phyloP scores from a whole-genome alignment of 30 jellyfish, hydroid and myxozoan species.

The Hydractinia echinata region DNA sequence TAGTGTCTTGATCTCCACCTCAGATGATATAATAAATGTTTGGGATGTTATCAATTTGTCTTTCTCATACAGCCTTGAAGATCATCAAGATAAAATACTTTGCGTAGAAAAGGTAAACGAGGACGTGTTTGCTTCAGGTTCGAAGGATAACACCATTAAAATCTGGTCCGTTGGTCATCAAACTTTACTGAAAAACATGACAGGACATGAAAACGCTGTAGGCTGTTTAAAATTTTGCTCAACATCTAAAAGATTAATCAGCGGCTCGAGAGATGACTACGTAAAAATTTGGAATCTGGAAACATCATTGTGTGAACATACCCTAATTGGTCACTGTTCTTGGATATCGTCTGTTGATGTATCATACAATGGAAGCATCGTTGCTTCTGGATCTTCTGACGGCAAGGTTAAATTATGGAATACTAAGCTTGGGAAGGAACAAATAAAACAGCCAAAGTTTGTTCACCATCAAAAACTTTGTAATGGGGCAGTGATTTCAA shows the following conservation, averaged over 20 bases:
- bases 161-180: slow-evolving; percentile 4
- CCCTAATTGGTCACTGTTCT: slow-evolving; percentile 1
- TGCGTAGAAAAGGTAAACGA: not conserved
- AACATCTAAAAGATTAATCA: not conserved
- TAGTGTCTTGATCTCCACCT: no score
- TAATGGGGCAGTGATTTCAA: not conserved
- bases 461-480: not conserved
- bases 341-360: slow-evolving; percentile 1
- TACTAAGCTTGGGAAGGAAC: not conserved
- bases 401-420: not conserved
- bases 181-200: not conserved
- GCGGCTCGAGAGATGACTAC: not conserved
- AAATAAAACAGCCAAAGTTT: not conserved
- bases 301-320: not conserved
- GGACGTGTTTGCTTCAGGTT: not conserved
- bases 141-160: not conserved
- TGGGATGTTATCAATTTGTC: no score
- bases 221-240: not conserved
- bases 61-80: not conserved
- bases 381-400: not conserved
- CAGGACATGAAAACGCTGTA: not conserved
- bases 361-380: not conserved
- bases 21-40: no score
- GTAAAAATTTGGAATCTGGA: not conserved
- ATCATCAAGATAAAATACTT: not conserved